Base-by-base conservation (phyloP, 2,888 invertebrate genomes). In the Acleris cristana region DNA sequence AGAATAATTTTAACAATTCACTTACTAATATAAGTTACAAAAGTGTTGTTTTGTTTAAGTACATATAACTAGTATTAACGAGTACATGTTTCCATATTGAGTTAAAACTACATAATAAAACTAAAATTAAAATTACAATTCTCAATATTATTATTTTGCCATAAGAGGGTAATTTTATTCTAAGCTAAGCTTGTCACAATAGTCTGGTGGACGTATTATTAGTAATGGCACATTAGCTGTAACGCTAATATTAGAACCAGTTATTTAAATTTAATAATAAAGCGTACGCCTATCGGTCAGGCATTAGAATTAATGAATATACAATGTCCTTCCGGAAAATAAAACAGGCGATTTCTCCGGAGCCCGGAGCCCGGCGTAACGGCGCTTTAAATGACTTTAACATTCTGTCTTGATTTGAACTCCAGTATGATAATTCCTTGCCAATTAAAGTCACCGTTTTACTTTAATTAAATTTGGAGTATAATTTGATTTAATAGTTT, bases 281-380 rank as follows among this genome's bases (percentile, higher is more conserved):
- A 74, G 71, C 70, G 58, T 74, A 72, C 64, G 72, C 69, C 71
- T 71, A 71, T 72, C 74, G 74, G 74, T 75, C 75, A 74, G 71
- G 72, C 72, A 78, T 76, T 79, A 76, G 73, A 75, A 78, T 84
- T 77, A 78, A 82, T 83, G 78, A 73, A 78, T 77, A 58, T 76
- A 77, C 74, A 76, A 70, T 76, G 73, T 81, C 77, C 79, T 83
- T 82, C 84, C 83, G 82, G 76, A 80, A 78, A 80, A 77, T 70
- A 71, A 73, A 76, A 79, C 74, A 71, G 72, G 72, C 65, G 71
- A 61, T 69, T n/a, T 48, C 48, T n/a, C 49, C 23, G 21, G 34
- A 16, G 26, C 26, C 48, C 52, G 40, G 49, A 30, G 58, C 44
- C 8, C 26, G 26, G n/a, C 12, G 52, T 66, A 66, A 66, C 66